phyloP scores from a whole-genome alignment of 2,113 vertebrate species.

The Lophochroa leadbeateri region DNA sequence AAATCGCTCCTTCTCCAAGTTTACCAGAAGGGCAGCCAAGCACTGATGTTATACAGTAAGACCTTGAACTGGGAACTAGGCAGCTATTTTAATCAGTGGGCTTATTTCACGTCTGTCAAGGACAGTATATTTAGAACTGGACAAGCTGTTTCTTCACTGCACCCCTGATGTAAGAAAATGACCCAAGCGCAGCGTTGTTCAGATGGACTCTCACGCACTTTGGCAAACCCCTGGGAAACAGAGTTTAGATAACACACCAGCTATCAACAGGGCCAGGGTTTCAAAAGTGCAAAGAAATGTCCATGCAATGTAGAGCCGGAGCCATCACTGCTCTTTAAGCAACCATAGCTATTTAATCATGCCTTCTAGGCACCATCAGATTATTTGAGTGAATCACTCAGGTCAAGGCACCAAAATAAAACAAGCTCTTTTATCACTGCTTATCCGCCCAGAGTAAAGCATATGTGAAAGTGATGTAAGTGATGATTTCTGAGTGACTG shows the following conservation, averaged over 20 bases:
- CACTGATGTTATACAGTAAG: constrained; percentile 79
- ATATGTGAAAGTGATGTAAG: not conserved
- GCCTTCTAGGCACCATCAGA: not conserved
- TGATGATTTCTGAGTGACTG: not conserved
- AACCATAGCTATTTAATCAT: not conserved
- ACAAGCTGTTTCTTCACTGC: constrained; percentile 18
- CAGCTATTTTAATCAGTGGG: constrained; percentile 54
- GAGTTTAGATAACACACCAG: not conserved
- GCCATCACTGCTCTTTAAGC: not conserved
- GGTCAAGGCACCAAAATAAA: constrained; percentile 28
- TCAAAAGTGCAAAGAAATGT: not conserved
- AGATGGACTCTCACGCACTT: not conserved
- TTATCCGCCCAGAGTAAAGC: not conserved
- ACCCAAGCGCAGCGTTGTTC: constrained; percentile 12
- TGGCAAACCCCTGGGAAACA: not conserved
- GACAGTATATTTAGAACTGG: constrained; percentile 62
- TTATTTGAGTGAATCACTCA: not conserved
- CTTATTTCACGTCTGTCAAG: constrained; percentile 45
- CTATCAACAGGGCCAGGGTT: not conserved
- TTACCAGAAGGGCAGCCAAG: constrained; percentile 89
- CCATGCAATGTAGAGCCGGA: not conserved
- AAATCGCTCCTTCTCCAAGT: constrained; percentile 74
- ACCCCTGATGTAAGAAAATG: constrained; percentile 27
- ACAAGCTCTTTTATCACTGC: not conserved
- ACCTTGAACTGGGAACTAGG: constrained; percentile 51